Conservation (phyloP, 2,797 vertebrate species). For the Muscicapa striata region DNA sequence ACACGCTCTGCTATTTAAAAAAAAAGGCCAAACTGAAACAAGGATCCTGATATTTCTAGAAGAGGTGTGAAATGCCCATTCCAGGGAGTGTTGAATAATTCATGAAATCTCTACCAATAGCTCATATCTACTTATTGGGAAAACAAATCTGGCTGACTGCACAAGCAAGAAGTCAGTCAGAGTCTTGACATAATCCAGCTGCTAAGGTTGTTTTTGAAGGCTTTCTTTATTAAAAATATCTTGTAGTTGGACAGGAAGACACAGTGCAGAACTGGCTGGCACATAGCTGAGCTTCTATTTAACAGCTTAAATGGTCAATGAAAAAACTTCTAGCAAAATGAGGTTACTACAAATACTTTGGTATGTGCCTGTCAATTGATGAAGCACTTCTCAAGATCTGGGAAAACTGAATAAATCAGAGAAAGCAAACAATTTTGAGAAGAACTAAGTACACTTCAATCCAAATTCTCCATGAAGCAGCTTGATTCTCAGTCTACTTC, state of each 20-base stretch:
- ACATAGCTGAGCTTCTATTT: constrained; percentile 17
- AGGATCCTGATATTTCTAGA: not conserved
- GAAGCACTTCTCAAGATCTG: not conserved
- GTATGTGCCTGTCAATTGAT: not conserved
- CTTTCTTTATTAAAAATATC: not conserved
- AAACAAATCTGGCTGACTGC: not conserved
- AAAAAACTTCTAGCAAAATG: constrained; percentile 44
- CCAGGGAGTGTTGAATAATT: not conserved
- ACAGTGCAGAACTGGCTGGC: not conserved
- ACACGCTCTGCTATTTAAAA: not conserved
- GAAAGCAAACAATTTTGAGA: not conserved
- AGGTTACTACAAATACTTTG: constrained; percentile 48
- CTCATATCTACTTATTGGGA: not conserved
- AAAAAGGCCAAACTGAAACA: not conserved
- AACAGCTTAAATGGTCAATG: constrained; percentile 26
- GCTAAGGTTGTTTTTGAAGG: not conserved
- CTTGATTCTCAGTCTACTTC: not conserved
- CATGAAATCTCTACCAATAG: not conserved
- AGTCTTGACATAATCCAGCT: not conserved
- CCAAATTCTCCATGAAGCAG: not conserved
- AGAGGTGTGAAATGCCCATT: not conserved
- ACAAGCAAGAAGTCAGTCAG: constrained; percentile 1
- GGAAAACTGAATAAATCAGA: constrained; percentile 12
- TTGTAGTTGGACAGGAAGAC: constrained; percentile 13
- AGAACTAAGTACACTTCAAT: not conserved